These are phyloP conservation scores for Siniperca chuatsi DNA, from an alignment of 2,113 vertebrate species.

Conservation along the genomic window DNA sequence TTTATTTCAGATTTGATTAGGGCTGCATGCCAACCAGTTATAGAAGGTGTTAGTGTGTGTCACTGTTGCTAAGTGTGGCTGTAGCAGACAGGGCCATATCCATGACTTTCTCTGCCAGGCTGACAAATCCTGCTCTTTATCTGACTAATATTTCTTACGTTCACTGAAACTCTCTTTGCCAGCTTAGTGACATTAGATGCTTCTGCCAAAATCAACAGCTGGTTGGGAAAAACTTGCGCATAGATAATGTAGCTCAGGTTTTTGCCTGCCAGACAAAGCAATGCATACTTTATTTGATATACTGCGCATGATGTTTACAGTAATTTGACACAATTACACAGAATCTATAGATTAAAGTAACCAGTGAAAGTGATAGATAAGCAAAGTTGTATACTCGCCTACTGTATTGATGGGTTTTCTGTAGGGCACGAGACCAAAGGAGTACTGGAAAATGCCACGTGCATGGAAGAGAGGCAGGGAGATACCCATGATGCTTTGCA, in stretches of 20 bases:
- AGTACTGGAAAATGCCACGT: constrained; percentile 95
- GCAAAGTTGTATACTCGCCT: constrained; percentile 83
- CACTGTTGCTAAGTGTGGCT: background rate
- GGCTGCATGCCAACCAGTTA: background rate
- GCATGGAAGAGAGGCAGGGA: constrained; percentile 93
- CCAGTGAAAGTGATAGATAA: background rate
- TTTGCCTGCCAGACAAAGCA: background rate
- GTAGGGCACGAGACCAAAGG: constrained; percentile 92
- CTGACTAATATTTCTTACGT: background rate
- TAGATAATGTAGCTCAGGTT: background rate
- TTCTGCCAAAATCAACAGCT: constrained; percentile 41
- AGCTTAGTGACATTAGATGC: background rate
- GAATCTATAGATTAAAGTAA: background rate
- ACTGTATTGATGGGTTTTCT: constrained; percentile 90
- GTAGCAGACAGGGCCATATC: background rate
- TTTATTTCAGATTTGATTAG: constrained; percentile 1
- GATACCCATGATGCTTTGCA: constrained; percentile 91
- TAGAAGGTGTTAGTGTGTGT: rapidly evolving
- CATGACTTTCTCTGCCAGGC: background rate
- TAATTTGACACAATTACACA: background rate
- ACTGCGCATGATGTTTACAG: no score
- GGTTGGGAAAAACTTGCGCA: constrained; percentile 19
- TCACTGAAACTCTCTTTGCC: background rate
- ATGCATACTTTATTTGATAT: background rate
- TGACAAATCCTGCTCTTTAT: background rate